phyloP scores from a whole-genome alignment of 2,113 vertebrate species.

The Nymphicus hollandicus region DNA sequence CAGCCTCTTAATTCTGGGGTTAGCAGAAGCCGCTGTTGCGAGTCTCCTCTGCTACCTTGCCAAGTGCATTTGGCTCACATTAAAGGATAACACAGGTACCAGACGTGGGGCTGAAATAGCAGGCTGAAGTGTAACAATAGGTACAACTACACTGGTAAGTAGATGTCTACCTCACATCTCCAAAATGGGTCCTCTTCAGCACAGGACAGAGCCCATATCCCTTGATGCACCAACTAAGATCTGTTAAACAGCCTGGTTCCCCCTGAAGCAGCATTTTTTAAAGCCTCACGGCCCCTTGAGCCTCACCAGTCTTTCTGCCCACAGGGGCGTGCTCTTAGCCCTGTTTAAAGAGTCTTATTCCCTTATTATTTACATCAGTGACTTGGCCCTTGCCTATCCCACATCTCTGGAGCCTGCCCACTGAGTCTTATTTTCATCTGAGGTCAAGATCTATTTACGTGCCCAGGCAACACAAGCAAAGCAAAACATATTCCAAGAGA shows the following conservation, averaged over 20 bases:
- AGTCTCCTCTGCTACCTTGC: background rate
- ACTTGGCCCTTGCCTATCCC: background rate
- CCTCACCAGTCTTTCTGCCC: background rate
- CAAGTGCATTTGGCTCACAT: background rate
- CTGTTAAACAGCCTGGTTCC: background rate
- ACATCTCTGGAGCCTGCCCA: background rate
- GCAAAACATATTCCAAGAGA: background rate
- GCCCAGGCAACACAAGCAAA: background rate
- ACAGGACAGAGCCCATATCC: background rate
- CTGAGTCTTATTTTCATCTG: background rate
- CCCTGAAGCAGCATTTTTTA: background rate
- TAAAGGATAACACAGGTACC: background rate
- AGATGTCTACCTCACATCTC: background rate
- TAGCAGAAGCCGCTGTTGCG: background rate
- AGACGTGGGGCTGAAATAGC: background rate
- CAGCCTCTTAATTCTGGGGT: background rate
- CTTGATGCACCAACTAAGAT: background rate
- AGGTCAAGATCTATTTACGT: background rate
- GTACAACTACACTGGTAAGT: background rate
- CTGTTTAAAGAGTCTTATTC: background rate
- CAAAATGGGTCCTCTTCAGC: background rate
- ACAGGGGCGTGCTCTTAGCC: background rate
- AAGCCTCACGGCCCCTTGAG: background rate
- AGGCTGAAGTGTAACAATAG: background rate
- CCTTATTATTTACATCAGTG: background rate